These are phyloP conservation scores for Malurus elegans DNA, from an alignment of 2,113 vertebrate genomes.

Conservation along the genomic window DNA sequence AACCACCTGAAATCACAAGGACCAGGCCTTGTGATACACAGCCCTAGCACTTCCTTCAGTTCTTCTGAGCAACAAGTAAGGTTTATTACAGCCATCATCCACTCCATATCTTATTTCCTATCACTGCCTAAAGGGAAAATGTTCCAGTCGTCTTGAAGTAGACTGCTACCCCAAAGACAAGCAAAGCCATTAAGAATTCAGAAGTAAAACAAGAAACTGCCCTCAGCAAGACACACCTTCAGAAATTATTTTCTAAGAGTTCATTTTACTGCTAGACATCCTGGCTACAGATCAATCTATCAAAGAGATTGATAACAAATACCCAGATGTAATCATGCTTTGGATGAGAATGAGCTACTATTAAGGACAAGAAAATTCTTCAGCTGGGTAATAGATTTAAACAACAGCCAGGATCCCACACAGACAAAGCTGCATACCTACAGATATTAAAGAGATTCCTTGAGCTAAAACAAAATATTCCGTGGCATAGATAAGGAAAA, in stretches of 20 bases:
- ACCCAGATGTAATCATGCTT: neutral
- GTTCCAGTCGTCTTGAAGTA: neutral
- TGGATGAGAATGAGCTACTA: neutral
- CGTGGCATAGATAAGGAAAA: neutral
- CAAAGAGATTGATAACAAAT: neutral
- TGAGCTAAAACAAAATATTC: neutral
- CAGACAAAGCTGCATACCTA: neutral
- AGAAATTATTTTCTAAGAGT: neutral
- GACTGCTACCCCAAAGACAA: neutral
- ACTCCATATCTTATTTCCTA: neutral
- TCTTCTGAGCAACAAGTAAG: neutral
- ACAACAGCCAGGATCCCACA: neutral
- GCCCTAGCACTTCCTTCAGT: neutral
- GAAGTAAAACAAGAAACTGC: neutral
- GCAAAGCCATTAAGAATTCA: neutral
- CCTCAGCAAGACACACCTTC: neutral
- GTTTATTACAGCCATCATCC: neutral
- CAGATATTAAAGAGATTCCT: neutral
- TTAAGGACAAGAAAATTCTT: neutral
- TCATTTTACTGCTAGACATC: conserved; percentile 2
- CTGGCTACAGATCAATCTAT: neutral
- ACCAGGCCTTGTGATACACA: neutral
- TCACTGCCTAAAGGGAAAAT: neutral
- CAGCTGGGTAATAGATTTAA: neutral
- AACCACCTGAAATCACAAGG: neutral